Evolutionary conservation across 2,797 vertebrate species (phyloP).

Genomic region (Myotis pilosus): DNA sequence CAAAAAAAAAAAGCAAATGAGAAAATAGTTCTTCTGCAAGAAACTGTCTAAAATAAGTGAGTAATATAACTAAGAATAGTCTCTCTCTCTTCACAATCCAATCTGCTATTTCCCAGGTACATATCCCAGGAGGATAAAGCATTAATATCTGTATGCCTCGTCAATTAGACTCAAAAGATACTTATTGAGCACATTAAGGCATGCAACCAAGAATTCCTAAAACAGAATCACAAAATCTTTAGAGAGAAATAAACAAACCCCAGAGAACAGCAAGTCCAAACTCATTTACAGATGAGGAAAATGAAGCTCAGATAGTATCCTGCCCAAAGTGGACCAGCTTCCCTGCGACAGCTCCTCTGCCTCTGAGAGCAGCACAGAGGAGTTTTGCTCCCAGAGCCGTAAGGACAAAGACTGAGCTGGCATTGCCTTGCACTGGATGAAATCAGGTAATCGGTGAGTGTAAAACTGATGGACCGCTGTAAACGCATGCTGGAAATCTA

Average conservation of each 20-base stretch:
- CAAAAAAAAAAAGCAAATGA: neutral
- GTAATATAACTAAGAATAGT: slow-evolving; percentile 32
- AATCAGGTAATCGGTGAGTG: neutral
- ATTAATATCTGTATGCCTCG: neutral
- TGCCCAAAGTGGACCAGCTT: neutral
- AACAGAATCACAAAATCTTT: slow-evolving; percentile 15
- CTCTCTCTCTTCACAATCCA: slow-evolving; percentile 15
- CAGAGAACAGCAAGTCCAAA: slow-evolving; percentile 24
- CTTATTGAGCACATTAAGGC: slow-evolving; percentile 33
- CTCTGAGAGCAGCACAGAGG: neutral
- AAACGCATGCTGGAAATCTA: neutral
- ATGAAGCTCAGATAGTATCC: neutral
- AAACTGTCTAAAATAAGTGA: slow-evolving; percentile 57
- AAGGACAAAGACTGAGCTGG: neutral
- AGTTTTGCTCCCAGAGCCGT: neutral
- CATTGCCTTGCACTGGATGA: neutral
- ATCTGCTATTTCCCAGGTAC: slow-evolving; percentile 59
- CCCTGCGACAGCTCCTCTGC: neutral
- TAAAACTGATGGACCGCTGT: neutral
- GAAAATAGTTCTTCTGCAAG: slow-evolving; percentile 48
- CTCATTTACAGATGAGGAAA: slow-evolving; percentile 12
- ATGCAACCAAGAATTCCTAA: slow-evolving; percentile 40
- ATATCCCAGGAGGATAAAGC: neutral
- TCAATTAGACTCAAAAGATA: slow-evolving; percentile 22
- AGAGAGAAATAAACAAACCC: slow-evolving; percentile 38